Conservation (phyloP, 2,888 invertebrate genomes). For the Beris morrisii region DNA sequence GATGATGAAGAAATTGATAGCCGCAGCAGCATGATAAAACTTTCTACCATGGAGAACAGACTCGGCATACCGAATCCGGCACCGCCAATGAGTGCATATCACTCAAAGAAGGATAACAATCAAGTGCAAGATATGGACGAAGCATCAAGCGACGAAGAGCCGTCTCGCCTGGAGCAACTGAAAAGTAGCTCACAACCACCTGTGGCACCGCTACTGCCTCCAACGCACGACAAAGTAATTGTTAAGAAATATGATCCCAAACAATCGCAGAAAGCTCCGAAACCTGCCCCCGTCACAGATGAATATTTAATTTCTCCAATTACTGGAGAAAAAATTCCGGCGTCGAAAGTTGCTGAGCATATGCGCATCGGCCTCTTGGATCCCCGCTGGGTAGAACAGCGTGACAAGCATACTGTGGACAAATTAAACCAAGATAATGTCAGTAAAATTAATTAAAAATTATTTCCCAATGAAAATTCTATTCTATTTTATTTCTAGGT, state of each 20-base stretch:
- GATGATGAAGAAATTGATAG: slow-evolving; percentile 68
- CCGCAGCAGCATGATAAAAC: slow-evolving; percentile 58
- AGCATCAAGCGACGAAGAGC: slow-evolving; percentile 76
- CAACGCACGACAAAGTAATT: slow-evolving; percentile 88
- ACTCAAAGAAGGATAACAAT: slow-evolving; percentile 58
- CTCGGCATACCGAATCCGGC: slow-evolving; percentile 55
- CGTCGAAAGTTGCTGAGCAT: slow-evolving; percentile 96
- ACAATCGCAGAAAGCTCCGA: slow-evolving; percentile 64
- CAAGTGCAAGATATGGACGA: slow-evolving; percentile 91
- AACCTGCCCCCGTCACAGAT: slow-evolving; percentile 67
- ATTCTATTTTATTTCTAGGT: slow-evolving; percentile 38
- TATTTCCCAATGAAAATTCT: neutral
- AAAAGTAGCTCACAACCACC: slow-evolving; percentile 53
- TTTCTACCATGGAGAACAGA: slow-evolving; percentile 70
- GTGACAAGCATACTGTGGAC: slow-evolving; percentile 91
- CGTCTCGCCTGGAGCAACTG: slow-evolving; percentile 55
- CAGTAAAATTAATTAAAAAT: slow-evolving; percentile 14
- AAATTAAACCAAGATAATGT: slow-evolving; percentile 84
- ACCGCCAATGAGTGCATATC: slow-evolving; percentile 51
- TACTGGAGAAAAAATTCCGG: slow-evolving; percentile 96
- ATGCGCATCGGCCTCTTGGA: slow-evolving; percentile 95
- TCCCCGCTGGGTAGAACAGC: slow-evolving; percentile 96
- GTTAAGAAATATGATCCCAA: slow-evolving; percentile 98
- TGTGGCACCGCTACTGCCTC: slow-evolving; percentile 73
- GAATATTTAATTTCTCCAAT: slow-evolving; percentile 97